These are phyloP conservation scores for Protobothrops flavoviridis DNA, from an alignment of 2,113 vertebrate genomes.

Conservation along the genomic window DNA sequence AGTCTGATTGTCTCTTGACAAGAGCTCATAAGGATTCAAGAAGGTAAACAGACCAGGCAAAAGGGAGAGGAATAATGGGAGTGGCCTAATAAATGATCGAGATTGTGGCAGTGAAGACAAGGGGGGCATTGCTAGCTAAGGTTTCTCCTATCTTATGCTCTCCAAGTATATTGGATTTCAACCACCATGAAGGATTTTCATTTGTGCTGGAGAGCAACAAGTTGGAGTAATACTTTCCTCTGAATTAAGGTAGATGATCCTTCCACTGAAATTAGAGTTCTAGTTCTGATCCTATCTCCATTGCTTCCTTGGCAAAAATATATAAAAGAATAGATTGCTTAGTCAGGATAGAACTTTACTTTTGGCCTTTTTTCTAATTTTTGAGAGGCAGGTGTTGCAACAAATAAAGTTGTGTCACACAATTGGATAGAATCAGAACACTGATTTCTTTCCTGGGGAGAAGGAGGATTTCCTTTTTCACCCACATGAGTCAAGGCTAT, in stretches of 20 bases:
- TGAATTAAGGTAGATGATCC: not conserved
- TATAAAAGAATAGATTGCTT: not conserved
- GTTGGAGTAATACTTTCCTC: not conserved
- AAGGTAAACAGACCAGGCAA: conserved; percentile 15
- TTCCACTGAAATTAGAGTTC: not conserved
- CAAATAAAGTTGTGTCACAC: not conserved
- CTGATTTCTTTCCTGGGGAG: not conserved
- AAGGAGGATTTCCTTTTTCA: not conserved
- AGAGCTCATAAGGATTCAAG: not conserved
- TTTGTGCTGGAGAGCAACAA: not conserved
- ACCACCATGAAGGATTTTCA: not conserved
- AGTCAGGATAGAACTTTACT: not conserved
- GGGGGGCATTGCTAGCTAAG: not conserved
- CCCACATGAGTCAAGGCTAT: not conserved
- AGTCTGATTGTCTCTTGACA: not conserved
- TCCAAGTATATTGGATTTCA: not conserved
- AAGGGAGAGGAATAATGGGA: not conserved
- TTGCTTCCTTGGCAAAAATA: not conserved
- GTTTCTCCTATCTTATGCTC: not conserved
- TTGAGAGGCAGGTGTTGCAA: not conserved
- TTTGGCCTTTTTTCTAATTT: not conserved
- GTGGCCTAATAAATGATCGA: not conserved
- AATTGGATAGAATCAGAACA: not conserved
- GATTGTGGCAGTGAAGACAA: not conserved
- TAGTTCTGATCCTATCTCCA: not conserved